Base-by-base conservation (phyloP, 1,140 invertebrate species). In the Radopholus similis region DNA sequence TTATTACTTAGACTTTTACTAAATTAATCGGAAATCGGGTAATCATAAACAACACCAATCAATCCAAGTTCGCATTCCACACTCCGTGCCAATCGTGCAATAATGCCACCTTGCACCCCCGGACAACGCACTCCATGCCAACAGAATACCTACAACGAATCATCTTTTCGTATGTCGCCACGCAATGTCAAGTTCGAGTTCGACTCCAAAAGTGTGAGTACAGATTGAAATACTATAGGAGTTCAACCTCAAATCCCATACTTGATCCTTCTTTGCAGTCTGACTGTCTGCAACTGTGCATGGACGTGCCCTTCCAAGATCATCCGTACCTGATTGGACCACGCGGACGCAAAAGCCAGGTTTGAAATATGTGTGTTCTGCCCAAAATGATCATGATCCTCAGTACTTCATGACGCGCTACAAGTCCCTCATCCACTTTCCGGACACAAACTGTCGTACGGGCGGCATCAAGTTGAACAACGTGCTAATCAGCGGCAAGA, bases 261-360 rank as follows among this genome's bases (percentile, higher is more conserved):
- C 44, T 42, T 2, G 38, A 42, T 11, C 11, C 1, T 42, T 42
- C 21, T 11, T 15, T 68, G 38, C 18, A 67, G 65, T 35, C 51
- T 13, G 65, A 66, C 28, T 51, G 51, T 53, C 42, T 68, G n/a
- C 66, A 68, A 54, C 28, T 68, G 55, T 68, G 66, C 37, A 44
- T 68, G 64, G 66, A 68, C 44, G 53, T 68, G 15, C 66, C 66
- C 1, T 68, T 66, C 34, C n/a, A 44, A 15, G 66, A 68, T 53
- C 66, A 68, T 70, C 66, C 66, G 13, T 68, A 68, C 49, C 49
- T 68, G 49, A 68, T 68, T 44, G 66, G 66, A 8, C 66, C 66
- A 21, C 66, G 66, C 21, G 66, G 66, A 18, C 37, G 59, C 23
- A 68, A 68, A 44, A 55, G 66, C 34, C 59, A 62, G 59, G 59